Evolutionary conservation across 2,113 vertebrate species (phyloP).

Genomic region (Delphinapterus leucas): DNA sequence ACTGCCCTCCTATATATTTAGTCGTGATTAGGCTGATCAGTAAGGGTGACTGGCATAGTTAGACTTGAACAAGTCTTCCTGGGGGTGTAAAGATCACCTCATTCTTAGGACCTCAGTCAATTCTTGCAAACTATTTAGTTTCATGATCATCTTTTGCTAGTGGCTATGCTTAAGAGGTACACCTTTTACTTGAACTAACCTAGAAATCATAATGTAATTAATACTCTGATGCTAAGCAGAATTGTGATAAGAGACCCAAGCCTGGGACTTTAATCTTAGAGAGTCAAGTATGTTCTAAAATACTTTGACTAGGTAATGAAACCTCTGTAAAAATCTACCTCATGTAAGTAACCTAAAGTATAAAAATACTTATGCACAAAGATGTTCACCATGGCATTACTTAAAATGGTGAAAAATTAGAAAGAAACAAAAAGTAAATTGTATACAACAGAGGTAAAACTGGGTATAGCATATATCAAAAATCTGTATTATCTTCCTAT

Average conservation of each 20-base stretch:
- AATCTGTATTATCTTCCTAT: not conserved
- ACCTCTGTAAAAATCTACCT: not conserved
- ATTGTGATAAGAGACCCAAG: not conserved
- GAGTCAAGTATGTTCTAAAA: not conserved
- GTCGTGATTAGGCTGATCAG: not conserved
- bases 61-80: not conserved
- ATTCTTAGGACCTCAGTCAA: not conserved
- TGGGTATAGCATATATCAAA: not conserved
- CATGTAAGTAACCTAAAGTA: not conserved
- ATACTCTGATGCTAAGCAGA: not conserved
- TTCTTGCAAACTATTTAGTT: not conserved
- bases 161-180: not conserved
- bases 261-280: not conserved
- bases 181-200: not conserved
- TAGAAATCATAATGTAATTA: not conserved
- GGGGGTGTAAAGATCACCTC: not conserved
- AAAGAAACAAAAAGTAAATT: conserved; percentile 10
- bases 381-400: not conserved
- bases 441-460: not conserved
- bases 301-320: not conserved
- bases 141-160: not conserved
- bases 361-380: not conserved
- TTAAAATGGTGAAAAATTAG: not conserved
- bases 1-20: not conserved
- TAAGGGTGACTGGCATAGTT: not conserved